Evolutionary conservation across 2,888 invertebrate species (phyloP), one percentile per base, ranked within the genome.

Genomic region (Icerya purchasi): DNA sequence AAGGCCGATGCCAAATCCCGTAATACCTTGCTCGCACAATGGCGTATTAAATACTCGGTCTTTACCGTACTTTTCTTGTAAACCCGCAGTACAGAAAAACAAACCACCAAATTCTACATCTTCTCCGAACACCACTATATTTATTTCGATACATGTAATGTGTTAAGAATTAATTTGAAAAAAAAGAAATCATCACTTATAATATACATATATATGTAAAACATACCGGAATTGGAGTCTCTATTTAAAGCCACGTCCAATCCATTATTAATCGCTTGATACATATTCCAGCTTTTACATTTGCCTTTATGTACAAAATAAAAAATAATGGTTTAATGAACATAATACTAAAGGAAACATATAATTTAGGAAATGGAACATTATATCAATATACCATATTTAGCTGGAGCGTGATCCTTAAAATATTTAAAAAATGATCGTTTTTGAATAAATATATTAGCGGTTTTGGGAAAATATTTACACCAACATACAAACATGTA

Each of bases 61-160:
- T 63, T 81, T 81, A 61, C 97, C 97, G 70, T 89, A 93, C 71
- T 93, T 93, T 51, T 91, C 85, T 71, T 90, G 88, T 52, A 98
- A 75, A 8, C 90, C 92, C 50, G 93, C 75, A 1, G 94, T 88
- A 72, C 97, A 98, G 52, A 96, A 78, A 72, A 98, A 98, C 0
- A 98, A 98, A 1, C 98, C 98, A 36, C 98, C 98, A 70, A 98
- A 98, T 0, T 86, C 93, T 0, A 98, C 93, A 73, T 98, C 98
- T 74, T 98, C 98, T 0, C 98, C 98, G 70, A 97, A 97, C 58
- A 96, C 71, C 56, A 92, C 79, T 58, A 59, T 2, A 22, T 52
- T 22, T 22, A 58, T 22, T 5, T 21, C 20, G 98, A 70, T 87
- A 94, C 66, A 98, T 98, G 69, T 98, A 98, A 74, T 98, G 98